Conservation (phyloP, 2,888 invertebrate genomes). For the Aelia acuminata region DNA sequence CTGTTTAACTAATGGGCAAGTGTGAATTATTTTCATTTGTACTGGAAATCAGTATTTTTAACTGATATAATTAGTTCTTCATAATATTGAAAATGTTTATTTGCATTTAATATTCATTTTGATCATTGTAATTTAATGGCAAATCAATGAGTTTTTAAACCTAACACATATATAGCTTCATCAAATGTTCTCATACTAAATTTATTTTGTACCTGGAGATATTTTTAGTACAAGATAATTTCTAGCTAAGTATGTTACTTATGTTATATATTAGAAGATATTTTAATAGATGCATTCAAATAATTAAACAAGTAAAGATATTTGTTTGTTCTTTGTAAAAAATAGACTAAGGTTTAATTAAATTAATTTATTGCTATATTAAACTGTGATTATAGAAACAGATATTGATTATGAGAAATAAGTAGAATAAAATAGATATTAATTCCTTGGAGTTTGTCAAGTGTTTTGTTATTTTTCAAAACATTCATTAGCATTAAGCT, state of each 20-base stretch:
- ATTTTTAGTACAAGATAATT: slow-evolving; percentile 28
- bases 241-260: neutral
- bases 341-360: neutral
- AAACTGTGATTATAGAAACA: slow-evolving; percentile 29
- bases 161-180: neutral
- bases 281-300: neutral
- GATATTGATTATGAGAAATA: neutral
- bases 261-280: neutral
- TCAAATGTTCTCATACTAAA: neutral
- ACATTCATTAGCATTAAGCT: neutral
- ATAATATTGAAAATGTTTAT: neutral
- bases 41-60: slow-evolving; percentile 9
- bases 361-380: neutral
- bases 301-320: neutral
- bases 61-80: neutral
- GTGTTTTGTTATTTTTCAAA: neutral
- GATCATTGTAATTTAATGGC: neutral
- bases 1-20: neutral
- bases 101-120: neutral
- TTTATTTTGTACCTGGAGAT: slow-evolving; percentile 9
- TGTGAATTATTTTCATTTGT: neutral
- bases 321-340: neutral
- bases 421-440: neutral
- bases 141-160: neutral
- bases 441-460: neutral